Evolutionary conservation across 2,888 invertebrate genomes (phyloP), one percentile per base, ranked within the genome.

Genomic region (Sphaeridia pumilis): DNA sequence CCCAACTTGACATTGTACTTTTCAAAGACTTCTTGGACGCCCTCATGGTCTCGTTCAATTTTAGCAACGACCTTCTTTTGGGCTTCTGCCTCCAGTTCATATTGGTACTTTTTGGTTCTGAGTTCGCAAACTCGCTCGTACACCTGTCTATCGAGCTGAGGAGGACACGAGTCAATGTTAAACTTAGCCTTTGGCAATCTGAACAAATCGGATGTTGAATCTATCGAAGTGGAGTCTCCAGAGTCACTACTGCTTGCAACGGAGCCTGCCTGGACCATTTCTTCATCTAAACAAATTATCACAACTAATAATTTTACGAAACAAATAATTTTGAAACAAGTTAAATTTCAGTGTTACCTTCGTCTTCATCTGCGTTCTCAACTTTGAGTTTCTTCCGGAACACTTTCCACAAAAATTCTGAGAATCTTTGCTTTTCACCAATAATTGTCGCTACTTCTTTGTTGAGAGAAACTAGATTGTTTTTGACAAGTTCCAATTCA

Each of bases 361-460:
- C 17, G 31, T 21, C 34, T 70, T 70, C 63, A 46, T 67, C 71
- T 1, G 73, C 72, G 66, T 82, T 83, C 0, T 80, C 79, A 4
- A 81, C 78, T 57, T 82, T 83, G 66, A 82, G 85, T 66, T 84
- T 87, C 68, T 87, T 90, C 67, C 82, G 84, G 67, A 83, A 90
- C 51, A 92, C 87, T 66, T 82, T 79, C 21, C 78, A 76, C 38
- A 92, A 70, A 67, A 87, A 89, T 64, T 83, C 81, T 4, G 77
- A 78, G 68, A 84, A 89, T 68, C 84, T 86, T 67, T 83, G 83
- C 49, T 84, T 69, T 26, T 60, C 82, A 38, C 74, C 76, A 0
- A 80, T 75, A 5, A 76, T 72, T 26, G 70, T 73, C 50, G 76
- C 73, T 66, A 83, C 86, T 47, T 75, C 74, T 1, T 71, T 66